Conservation (phyloP, 2,113 vertebrate species). For the Nibea albiflora region DNA sequence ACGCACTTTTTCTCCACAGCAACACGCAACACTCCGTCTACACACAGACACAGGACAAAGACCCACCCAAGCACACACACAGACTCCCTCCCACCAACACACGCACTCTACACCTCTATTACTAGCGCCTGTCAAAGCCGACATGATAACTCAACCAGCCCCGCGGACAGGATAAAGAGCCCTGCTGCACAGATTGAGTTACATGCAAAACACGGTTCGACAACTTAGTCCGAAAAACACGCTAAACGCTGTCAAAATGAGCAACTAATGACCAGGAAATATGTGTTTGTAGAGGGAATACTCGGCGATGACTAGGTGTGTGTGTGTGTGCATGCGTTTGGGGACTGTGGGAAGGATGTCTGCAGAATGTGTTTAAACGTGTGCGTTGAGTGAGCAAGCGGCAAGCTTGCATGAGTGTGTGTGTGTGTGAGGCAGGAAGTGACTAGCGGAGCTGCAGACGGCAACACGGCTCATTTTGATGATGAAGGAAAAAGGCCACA, state of each 20-base stretch:
- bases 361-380: slow-evolving; percentile 34
- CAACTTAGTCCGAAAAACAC: slow-evolving; percentile 48
- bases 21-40: not conserved
- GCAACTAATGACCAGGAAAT: slow-evolving; percentile 8
- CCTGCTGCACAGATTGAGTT: slow-evolving; percentile 49
- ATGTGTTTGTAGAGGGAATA: not conserved
- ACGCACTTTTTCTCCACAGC: not conserved
- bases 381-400: slow-evolving; percentile 16
- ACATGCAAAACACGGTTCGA: slow-evolving; percentile 48
- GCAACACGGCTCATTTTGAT: slow-evolving; percentile 54
- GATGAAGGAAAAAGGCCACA: slow-evolving; percentile 69
- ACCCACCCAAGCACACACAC: slow-evolving; percentile 1
- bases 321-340: not conserved
- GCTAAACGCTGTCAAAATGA: slow-evolving; percentile 31
- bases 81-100: not conserved
- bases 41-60: not conserved
- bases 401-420: not conserved
- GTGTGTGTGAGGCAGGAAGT: slow-evolving; percentile 65
- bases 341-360: slow-evolving; percentile 59
- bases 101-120: slow-evolving; percentile 63
- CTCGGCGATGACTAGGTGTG: slow-evolving; percentile 10
- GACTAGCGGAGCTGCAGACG: slow-evolving; percentile 38
- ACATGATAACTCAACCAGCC: slow-evolving; percentile 57
- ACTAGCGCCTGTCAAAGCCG: slow-evolving; percentile 54
- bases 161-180: slow-evolving; percentile 44